Percentiles rank a stretch among this genome's conserved stretches.
phyloP scores from a whole-genome alignment of 2,797 vertebrate species.

The Cyprinella venusta region DNA sequence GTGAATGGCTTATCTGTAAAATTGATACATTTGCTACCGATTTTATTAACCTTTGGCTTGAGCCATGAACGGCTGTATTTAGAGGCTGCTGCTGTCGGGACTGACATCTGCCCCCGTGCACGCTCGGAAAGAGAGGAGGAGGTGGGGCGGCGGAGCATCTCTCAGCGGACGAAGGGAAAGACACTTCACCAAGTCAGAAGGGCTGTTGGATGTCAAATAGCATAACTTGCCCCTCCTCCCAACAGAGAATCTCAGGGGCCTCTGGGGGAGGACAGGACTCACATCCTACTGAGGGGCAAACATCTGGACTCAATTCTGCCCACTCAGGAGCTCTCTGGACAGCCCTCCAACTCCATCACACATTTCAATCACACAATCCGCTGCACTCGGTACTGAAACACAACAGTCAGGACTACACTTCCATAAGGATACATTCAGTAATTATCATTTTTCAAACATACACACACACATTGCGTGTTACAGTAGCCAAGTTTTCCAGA shows the following conservation, averaged over 20 bases:
- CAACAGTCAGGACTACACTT: slow-evolving; percentile 1
- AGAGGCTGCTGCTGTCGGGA: slow-evolving; percentile 57
- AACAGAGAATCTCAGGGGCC: slow-evolving; percentile 13
- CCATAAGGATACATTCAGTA: background rate
- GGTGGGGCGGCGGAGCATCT: slow-evolving; percentile 17
- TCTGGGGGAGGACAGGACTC: slow-evolving; percentile 31
- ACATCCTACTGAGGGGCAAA: slow-evolving; percentile 48
- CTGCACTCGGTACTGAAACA: background rate
- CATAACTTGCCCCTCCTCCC: slow-evolving; percentile 25
- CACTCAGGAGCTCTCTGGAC: slow-evolving; percentile 58
- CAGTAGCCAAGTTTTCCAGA: slow-evolving; percentile 38
- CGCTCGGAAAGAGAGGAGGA: background rate
- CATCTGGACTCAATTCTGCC: slow-evolving; percentile 66
- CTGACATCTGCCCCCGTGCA: slow-evolving; percentile 62
- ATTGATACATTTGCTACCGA: slow-evolving; percentile 93
- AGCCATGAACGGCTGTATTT: slow-evolving; percentile 70
- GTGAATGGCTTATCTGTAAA: slow-evolving; percentile 98
- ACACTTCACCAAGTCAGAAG: slow-evolving; percentile 28
- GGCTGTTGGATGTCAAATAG: slow-evolving; percentile 49
- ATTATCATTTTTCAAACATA: background rate
- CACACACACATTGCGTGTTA: background rate
- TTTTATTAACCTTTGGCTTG: slow-evolving; percentile 98
- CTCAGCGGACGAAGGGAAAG: slow-evolving; percentile 19
- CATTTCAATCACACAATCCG: slow-evolving; percentile 12
- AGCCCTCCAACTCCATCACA: slow-evolving; percentile 50